Percentiles rank a stretch among this genome's conserved stretches.
phyloP scores from a whole-genome alignment of 2,888 invertebrate species.

The Euplexia lucipara region DNA sequence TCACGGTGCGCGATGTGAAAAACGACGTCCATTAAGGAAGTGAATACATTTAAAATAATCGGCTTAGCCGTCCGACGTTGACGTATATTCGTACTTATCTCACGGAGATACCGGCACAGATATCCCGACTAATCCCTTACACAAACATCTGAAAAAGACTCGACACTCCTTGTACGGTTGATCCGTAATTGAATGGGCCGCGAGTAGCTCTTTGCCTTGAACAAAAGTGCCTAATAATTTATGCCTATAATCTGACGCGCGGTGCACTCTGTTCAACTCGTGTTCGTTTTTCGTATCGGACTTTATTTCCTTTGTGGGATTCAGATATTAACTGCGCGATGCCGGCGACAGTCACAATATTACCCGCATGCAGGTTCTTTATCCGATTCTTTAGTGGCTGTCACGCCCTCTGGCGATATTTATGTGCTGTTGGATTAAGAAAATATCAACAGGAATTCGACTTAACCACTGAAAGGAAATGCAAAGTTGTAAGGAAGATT shows the following conservation, averaged over 20 bases:
- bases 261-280: constrained; percentile 77
- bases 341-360: constrained; percentile 87
- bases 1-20: constrained; percentile 85
- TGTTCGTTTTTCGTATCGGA: constrained; percentile 84
- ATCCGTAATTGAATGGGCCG: constrained; percentile 88
- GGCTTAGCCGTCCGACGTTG: constrained; percentile 91
- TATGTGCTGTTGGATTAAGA: constrained; percentile 76
- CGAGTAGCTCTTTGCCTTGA: constrained; percentile 86
- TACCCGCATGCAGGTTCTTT: constrained; percentile 79
- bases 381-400: constrained; percentile 80
- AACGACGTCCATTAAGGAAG: constrained; percentile 91
- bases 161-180: constrained; percentile 88
- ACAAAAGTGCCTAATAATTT: constrained; percentile 90
- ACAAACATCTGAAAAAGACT: constrained; percentile 90
- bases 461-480: constrained; percentile 68
- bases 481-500: constrained; percentile 72
- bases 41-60: constrained; percentile 91
- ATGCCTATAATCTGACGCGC: constrained; percentile 90
- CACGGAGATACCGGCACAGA: constrained; percentile 90
- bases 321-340: constrained; percentile 85
- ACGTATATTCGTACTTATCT: constrained; percentile 91
- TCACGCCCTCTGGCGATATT: constrained; percentile 74
- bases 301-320: constrained; percentile 83
- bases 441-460: constrained; percentile 73
- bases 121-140: constrained; percentile 90